phyloP scores from a whole-genome alignment of 2,888 invertebrate genomes.

The Spialia ferax region DNA sequence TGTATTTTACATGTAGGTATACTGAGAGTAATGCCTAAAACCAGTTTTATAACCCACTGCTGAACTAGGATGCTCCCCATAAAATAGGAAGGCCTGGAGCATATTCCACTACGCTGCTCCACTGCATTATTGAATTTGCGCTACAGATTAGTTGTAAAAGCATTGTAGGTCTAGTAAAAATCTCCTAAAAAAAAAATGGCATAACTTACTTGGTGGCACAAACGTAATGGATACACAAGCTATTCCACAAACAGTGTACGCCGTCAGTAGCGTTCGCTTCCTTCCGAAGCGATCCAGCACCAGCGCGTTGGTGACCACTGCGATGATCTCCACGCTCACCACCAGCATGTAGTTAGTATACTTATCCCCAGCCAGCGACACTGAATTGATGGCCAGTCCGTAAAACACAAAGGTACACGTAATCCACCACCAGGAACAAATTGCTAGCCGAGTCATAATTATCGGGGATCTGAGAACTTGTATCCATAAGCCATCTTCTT shows the following conservation, averaged over 20 bases:
- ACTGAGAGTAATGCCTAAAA: too few relatives aligned
- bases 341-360: constrained; percentile 92
- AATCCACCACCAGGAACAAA: constrained; percentile 90
- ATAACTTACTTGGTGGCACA: constrained; percentile 74
- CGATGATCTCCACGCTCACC: constrained; percentile 90
- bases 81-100: too few relatives aligned
- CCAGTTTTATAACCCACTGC: too few relatives aligned
- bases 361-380: constrained; percentile 91
- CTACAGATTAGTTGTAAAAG: too few relatives aligned
- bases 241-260: constrained; percentile 86
- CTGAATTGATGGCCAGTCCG: constrained; percentile 92
- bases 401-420: constrained; percentile 93
- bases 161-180: too few relatives aligned
- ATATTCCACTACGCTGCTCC: too few relatives aligned
- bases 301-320: constrained; percentile 88
- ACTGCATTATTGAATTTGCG: too few relatives aligned
- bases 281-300: constrained; percentile 89
- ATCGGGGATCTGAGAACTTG: constrained; percentile 74
- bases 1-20: too few relatives aligned
- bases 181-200: not conserved
- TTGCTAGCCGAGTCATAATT: constrained; percentile 72
- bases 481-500: constrained; percentile 62
- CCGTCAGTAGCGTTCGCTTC: constrained; percentile 86
- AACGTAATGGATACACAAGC: constrained; percentile 84
- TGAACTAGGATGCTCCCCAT: too few relatives aligned